phyloP scores from a whole-genome alignment of 2,888 invertebrate species.

The Acutogordius australiensis region DNA sequence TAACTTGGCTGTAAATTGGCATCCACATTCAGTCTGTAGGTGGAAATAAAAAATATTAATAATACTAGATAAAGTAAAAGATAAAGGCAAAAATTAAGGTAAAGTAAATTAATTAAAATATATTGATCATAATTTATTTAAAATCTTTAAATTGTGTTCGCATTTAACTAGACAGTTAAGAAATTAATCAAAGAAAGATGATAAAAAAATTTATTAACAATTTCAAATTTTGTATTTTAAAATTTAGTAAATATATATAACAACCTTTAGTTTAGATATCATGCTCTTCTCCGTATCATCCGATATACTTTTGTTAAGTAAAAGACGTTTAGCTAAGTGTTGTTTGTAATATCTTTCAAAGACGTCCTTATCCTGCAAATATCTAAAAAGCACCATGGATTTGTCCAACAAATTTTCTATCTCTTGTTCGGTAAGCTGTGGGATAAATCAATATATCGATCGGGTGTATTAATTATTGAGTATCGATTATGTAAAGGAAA shows the following conservation, averaged over 20 bases:
- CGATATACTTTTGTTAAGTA: slow-evolving; percentile 88
- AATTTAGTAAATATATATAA: no score
- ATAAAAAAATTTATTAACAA: no score
- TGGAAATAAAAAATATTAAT: no score
- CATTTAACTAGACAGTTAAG: no score
- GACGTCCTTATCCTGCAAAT: slow-evolving; percentile 92
- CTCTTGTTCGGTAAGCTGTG: slow-evolving; percentile 83
- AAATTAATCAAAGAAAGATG: no score
- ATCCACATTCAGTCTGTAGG: slow-evolving; percentile 99
- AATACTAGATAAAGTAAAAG: no score
- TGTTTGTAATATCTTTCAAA: slow-evolving; percentile 99
- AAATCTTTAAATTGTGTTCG: no score
- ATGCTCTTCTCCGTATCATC: slow-evolving; percentile 99
- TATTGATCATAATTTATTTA: no score
- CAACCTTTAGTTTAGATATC: slow-evolving; percentile 91
- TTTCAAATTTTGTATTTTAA: no score
- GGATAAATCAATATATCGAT: not conserved
- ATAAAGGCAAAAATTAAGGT: no score
- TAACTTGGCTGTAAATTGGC: slow-evolving; percentile 95
- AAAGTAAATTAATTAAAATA: no score
- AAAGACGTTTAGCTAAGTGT: slow-evolving; percentile 77
- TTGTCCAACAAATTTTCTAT: slow-evolving; percentile 88
- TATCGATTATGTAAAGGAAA: no score
- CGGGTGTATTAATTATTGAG: not conserved
- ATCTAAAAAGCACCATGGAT: slow-evolving; percentile 94